Conservation (phyloP, 1,140 invertebrate species). For the Druon quercuslanigerum region DNA sequence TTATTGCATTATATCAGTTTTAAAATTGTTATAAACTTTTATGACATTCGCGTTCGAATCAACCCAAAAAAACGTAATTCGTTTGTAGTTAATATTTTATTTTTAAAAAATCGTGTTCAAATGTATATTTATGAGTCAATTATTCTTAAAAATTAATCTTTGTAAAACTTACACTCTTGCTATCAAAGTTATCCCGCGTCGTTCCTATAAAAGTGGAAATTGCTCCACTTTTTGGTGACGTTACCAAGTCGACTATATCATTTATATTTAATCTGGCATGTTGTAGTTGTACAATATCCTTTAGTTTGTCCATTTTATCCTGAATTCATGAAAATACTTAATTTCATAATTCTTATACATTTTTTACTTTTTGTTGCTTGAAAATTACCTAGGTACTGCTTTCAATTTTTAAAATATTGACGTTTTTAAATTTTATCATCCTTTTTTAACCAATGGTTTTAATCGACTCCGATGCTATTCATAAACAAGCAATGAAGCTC, state of each 20-base stretch:
- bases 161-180: conserved; percentile 80
- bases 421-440: no score
- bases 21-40: no score
- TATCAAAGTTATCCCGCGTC: conserved; percentile 92
- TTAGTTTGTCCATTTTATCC: conserved; percentile 71
- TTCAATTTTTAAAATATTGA: no score
- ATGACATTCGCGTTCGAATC: no score
- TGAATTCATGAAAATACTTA: conserved; percentile 44
- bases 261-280: conserved; percentile 82
- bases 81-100: background rate
- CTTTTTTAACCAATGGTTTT: no score
- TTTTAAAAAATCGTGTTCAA: background rate
- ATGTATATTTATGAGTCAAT: background rate
- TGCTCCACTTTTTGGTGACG: conserved; percentile 88
- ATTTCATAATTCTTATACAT: background rate
- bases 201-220: conserved; percentile 93
- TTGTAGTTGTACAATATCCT: conserved; percentile 79
- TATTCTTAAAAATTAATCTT: background rate
- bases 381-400: no score
- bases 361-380: background rate
- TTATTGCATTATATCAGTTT: no score
- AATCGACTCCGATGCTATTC: no score
- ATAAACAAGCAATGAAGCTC: no score
- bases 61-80: no score
- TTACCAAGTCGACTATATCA: conserved; percentile 81